Evolutionary conservation across 2,797 vertebrate species (phyloP).

Genomic region (Sebastes melanostomus): DNA sequence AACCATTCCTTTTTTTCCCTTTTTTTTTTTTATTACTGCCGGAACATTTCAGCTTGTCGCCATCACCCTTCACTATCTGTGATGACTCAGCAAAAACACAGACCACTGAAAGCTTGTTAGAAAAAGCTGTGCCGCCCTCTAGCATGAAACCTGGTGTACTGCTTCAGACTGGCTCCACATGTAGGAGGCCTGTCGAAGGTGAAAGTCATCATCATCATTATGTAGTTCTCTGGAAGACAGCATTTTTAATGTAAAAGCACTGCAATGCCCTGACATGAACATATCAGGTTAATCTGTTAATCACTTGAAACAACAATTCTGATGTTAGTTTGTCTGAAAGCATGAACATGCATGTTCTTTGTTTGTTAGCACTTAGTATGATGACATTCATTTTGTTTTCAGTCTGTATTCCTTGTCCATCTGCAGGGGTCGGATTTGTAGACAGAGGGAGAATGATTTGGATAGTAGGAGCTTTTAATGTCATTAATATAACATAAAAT

Average conservation of each 20-base stretch:
- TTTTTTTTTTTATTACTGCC: conserved; percentile 18
- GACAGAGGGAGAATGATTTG: background rate
- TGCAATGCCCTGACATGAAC: conserved; percentile 26
- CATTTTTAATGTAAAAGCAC: conserved; percentile 43
- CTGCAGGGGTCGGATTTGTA: conserved; percentile 1
- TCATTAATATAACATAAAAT: background rate
- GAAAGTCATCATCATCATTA: background rate
- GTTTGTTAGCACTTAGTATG: conserved; percentile 37
- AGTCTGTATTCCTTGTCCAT: background rate
- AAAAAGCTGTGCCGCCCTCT: conserved; percentile 60
- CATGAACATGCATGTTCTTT: conserved; percentile 4
- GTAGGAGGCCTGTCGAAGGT: background rate
- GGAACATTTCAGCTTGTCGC: conserved; percentile 67
- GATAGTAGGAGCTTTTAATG: conserved; percentile 22
- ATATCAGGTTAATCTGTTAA: conserved; percentile 46
- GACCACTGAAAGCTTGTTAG: conserved; percentile 43
- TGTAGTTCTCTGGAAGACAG: conserved; percentile 21
- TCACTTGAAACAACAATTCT: conserved; percentile 45
- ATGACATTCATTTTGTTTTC: background rate
- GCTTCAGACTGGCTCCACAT: conserved; percentile 8
- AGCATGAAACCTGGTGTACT: conserved; percentile 43
- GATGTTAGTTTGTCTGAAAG: conserved; percentile 15
- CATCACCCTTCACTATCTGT: conserved; percentile 6
- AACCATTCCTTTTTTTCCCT: conserved; percentile 12
- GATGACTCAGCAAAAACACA: conserved; percentile 34